phyloP scores from a whole-genome alignment of 2,113 vertebrate genomes.

The Miniopterus natalensis region DNA sequence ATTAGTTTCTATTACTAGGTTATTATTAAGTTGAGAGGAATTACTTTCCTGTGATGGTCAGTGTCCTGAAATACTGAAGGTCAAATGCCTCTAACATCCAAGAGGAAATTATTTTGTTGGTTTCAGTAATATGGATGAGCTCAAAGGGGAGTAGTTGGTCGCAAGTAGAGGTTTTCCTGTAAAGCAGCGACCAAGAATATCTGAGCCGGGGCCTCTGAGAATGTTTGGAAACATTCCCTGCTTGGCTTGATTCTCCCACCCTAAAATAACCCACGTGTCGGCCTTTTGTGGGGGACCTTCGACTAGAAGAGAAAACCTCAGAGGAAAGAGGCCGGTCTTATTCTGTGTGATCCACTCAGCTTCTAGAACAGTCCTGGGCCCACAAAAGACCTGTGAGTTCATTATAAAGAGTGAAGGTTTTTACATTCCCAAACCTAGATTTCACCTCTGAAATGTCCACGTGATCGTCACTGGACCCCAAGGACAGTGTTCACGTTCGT shows the following conservation, averaged over 20 bases:
- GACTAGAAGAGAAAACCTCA: not conserved
- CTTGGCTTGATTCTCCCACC: not conserved
- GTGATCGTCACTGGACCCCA: not conserved
- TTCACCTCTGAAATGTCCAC: not conserved
- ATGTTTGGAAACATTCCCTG: slow-evolving; percentile 52
- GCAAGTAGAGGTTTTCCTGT: slow-evolving; percentile 62
- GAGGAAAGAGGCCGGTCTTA: not conserved
- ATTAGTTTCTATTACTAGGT: slow-evolving; percentile 77
- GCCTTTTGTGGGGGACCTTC: not conserved
- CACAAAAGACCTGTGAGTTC: not conserved
- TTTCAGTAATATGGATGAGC: slow-evolving; percentile 67
- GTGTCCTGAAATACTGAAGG: slow-evolving; percentile 54
- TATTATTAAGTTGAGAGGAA: slow-evolving; percentile 78
- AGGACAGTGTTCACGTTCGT: not conserved
- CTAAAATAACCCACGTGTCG: not conserved
- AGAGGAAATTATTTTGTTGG: slow-evolving; percentile 70
- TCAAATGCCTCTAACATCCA: slow-evolving; percentile 46
- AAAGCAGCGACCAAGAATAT: slow-evolving; percentile 61
- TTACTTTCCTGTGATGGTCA: slow-evolving; percentile 65
- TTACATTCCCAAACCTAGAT: not conserved
- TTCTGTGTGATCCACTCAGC: not conserved
- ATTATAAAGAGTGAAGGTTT: not conserved
- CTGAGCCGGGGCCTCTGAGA: slow-evolving; percentile 32
- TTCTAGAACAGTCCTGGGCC: not conserved
- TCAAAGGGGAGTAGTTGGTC: slow-evolving; percentile 58